phyloP scores from a whole-genome alignment of 2,888 invertebrate species.

The Phania funesta region DNA sequence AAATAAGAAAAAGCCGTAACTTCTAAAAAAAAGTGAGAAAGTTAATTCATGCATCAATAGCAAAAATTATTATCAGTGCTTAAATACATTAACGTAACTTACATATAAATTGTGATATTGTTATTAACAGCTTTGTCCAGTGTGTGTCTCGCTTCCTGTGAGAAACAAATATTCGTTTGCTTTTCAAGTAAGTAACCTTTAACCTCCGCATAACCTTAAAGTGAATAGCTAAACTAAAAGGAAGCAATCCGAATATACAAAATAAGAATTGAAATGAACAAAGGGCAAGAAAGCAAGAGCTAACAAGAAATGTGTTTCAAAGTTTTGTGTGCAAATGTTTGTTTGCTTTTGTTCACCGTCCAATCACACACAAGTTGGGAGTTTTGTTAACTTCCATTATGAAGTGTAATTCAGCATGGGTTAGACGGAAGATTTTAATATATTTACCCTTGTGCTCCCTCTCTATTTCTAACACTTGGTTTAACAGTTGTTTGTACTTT shows the following conservation, averaged over 20 bases:
- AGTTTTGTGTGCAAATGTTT: background rate
- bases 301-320: background rate
- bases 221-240: background rate
- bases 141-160: background rate
- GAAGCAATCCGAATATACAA: background rate
- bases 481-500: too few species aligned
- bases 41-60: background rate
- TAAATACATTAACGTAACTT: conserved; percentile 5
- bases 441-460: too few species aligned
- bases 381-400: too few species aligned
- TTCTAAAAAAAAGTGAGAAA: background rate
- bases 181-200: conserved; percentile 56
- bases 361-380: too few species aligned
- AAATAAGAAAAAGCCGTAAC: background rate
- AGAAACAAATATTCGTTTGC: background rate
- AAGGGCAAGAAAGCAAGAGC: background rate
- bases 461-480: too few species aligned
- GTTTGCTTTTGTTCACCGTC: too few species aligned
- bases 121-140: background rate
- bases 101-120: conserved; percentile 29
- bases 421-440: too few species aligned
- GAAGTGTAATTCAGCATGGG: too few species aligned
- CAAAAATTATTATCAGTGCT: background rate
- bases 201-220: conserved; percentile 56
- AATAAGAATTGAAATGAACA: background rate